Evolutionary conservation across 2,888 invertebrate species (phyloP).

Genomic region (Plemyria rubiginata): DNA sequence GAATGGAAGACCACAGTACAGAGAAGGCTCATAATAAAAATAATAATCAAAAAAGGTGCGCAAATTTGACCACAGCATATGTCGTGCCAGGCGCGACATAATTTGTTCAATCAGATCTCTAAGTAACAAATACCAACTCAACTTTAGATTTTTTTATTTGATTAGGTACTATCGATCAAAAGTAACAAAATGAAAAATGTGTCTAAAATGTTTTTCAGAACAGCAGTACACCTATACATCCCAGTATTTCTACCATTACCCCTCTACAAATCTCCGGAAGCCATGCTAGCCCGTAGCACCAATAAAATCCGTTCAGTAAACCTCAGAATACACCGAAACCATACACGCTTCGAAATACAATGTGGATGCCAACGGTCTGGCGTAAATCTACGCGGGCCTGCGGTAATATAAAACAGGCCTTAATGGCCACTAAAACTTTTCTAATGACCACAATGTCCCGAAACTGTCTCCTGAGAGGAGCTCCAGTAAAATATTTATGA

Average conservation of each 20-base stretch:
- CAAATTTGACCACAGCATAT: too few species aligned
- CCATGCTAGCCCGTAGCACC: conserved; percentile 24
- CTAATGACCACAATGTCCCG: conserved; percentile 72
- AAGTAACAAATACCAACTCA: too few species aligned
- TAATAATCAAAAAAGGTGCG: too few species aligned
- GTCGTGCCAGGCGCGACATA: too few species aligned
- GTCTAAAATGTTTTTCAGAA: conserved; percentile 5
- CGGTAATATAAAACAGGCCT: conserved; percentile 69
- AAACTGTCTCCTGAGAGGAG: conserved; percentile 72
- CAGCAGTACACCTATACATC: conserved; percentile 15
- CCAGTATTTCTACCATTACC: conserved; percentile 22
- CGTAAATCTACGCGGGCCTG: conserved; percentile 58
- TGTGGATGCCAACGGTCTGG: conserved; percentile 40
- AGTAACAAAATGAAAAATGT: not conserved
- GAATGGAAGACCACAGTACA: too few species aligned
- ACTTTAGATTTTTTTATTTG: too few species aligned
- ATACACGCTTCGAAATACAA: conserved; percentile 29
- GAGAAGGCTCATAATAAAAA: too few species aligned
- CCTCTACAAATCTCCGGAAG: conserved; percentile 27
- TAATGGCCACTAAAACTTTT: conserved; percentile 78
- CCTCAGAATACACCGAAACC: conserved; percentile 22
- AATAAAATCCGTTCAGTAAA: conserved; percentile 31
- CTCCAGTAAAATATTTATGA: conserved; percentile 63
- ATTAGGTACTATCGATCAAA: too few species aligned
- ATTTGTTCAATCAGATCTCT: too few species aligned